phyloP scores from a whole-genome alignment of 2,113 vertebrate genomes.

The Bostrychus sinensis region DNA sequence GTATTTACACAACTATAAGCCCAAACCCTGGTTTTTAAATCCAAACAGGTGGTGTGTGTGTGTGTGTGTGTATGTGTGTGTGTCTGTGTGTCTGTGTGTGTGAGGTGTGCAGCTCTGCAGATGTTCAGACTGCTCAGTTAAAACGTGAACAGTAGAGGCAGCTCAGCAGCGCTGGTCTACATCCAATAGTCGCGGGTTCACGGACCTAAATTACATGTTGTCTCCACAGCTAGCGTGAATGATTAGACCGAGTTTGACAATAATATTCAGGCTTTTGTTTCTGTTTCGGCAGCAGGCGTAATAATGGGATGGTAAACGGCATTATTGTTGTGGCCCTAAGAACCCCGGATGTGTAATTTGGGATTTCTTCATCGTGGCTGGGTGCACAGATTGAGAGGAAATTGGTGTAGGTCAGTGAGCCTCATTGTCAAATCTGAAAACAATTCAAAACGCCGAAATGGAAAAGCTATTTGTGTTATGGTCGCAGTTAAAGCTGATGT shows the following conservation, averaged over 20 bases:
- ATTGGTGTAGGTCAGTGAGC: conserved; percentile 53
- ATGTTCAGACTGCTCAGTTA: conserved; percentile 65
- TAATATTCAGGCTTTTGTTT: conserved; percentile 58
- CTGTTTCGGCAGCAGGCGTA: conserved; percentile 32
- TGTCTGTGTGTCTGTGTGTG: conserved; percentile 38
- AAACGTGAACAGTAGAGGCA: conserved; percentile 55
- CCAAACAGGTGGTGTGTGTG: conserved; percentile 58
- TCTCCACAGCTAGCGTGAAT: conserved; percentile 46
- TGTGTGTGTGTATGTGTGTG: conserved; percentile 37
- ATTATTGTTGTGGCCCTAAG: conserved; percentile 41
- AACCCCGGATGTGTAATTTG: conserved; percentile 34
- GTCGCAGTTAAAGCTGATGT: conserved; percentile 30
- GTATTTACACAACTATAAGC: conserved; percentile 52
- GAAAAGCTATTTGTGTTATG: conserved; percentile 42
- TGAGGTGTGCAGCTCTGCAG: conserved; percentile 58
- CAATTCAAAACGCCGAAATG: conserved; percentile 38
- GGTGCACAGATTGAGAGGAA: conserved; percentile 59
- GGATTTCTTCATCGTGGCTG: conserved; percentile 55
- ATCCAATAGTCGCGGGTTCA: conserved; percentile 45
- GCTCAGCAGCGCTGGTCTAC: conserved; percentile 42
- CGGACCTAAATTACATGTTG: conserved; percentile 58
- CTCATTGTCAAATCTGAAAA: conserved; percentile 52
- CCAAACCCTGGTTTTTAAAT: conserved; percentile 39
- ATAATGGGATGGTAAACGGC: conserved; percentile 59
- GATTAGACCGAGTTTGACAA: conserved; percentile 53